These are phyloP conservation scores for Rhogogaster chlorosoma DNA, from an alignment of 2,888 invertebrate genomes.

Conservation along the genomic window DNA sequence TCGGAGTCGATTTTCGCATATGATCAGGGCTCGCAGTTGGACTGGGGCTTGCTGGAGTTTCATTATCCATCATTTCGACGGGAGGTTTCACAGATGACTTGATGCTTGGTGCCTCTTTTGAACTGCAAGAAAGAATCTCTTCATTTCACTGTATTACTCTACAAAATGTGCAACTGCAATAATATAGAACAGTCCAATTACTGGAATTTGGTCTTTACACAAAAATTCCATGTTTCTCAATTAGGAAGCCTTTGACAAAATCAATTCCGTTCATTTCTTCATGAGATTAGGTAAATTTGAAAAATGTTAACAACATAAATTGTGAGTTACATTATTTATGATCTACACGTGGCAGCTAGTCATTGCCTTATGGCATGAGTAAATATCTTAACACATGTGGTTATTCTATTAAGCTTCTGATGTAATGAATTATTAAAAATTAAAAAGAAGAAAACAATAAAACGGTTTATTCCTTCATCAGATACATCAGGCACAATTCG, in stretches of 20 bases:
- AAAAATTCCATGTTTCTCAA: background rate
- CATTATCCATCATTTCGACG: conserved; percentile 60
- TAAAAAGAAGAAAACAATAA: background rate
- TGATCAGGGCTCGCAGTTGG: conserved; percentile 74
- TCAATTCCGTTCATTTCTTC: background rate
- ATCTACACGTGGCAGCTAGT: background rate
- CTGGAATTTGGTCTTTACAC: background rate
- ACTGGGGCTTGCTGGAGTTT: conserved; percentile 79
- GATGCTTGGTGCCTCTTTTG: background rate
- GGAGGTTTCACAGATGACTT: conserved; percentile 45
- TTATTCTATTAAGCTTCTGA: background rate
- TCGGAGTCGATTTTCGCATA: conserved; percentile 67
- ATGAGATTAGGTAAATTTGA: background rate
- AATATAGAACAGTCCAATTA: background rate
- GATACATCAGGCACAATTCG: conserved; percentile 1
- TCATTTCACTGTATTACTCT: conserved; percentile 11
- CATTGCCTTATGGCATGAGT: background rate
- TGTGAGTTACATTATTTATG: background rate
- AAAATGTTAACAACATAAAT: background rate
- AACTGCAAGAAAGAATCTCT: conserved; percentile 27
- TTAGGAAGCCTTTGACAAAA: too few relatives aligned
- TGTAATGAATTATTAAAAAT: background rate
- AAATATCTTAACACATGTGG: background rate
- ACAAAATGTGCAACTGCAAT: background rate
- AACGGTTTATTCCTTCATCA: conserved; percentile 8